Evolutionary conservation across 2,113 vertebrate species (phyloP).

Genomic region (Ailurus styani): DNA sequence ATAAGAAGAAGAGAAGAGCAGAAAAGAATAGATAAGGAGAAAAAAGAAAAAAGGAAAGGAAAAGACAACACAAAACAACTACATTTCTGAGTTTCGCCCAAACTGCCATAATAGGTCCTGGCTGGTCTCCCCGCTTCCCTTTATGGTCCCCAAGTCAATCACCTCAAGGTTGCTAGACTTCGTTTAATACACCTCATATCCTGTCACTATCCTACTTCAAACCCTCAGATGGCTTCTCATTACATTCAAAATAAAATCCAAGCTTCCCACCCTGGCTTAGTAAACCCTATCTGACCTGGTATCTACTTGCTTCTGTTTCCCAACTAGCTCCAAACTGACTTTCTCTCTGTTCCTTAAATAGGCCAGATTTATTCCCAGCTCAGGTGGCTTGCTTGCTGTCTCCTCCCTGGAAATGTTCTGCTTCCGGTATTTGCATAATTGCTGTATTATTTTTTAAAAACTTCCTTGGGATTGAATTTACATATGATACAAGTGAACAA

Average conservation of each 20-base stretch:
- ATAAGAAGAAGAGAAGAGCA: not conserved
- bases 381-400: not conserved
- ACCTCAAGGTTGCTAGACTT: not conserved
- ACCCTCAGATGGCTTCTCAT: not conserved
- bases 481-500: not conserved
- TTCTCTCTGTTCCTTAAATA: not conserved
- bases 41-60: not conserved
- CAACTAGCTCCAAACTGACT: not conserved
- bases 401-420: not conserved
- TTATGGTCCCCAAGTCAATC: not conserved
- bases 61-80: not conserved
- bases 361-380: not conserved
- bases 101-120: not conserved
- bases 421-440: not conserved
- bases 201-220: not conserved
- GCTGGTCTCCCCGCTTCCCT: not conserved
- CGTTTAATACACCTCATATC: not conserved
- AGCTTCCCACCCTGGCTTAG: not conserved
- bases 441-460: not conserved
- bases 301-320: not conserved
- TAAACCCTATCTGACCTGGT: not conserved
- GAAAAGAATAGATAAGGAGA: not conserved
- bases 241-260: not conserved
- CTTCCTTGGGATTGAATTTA: not conserved
- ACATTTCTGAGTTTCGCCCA: not conserved